Conservation (phyloP, 2,113 vertebrate species). For the Lethenteron camtschaticum region DNA sequence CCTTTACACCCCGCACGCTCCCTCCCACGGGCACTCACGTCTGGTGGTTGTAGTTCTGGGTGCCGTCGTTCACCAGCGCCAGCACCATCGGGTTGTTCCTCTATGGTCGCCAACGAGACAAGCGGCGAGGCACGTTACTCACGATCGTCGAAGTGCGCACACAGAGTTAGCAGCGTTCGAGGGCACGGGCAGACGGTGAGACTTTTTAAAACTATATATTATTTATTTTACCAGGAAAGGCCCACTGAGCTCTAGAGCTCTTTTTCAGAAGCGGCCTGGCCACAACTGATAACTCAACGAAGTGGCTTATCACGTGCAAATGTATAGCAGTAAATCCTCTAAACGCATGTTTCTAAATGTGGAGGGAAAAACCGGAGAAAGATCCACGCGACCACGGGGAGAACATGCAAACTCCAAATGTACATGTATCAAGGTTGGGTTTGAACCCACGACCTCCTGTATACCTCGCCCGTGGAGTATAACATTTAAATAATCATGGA, state of each 20-base stretch:
- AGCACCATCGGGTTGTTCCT: conserved; percentile 85
- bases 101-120: conserved; percentile 23
- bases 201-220: background rate
- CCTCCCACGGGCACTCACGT: conserved; percentile 42
- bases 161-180: background rate
- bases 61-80: conserved; percentile 71
- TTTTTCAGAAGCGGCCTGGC: background rate
- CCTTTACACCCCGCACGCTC: no score
- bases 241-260: background rate
- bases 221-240: background rate
- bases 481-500: no score
- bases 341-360: no score
- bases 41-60: conserved; percentile 69
- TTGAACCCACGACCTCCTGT: no score
- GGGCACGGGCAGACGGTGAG: background rate
- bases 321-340: no score
- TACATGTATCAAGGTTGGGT: no score
- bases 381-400: no score
- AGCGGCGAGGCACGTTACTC: conserved; percentile 8
- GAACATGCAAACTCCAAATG: no score
- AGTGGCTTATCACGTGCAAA: no score
- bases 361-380: no score
- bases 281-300: background rate
- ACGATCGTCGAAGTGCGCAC: background rate
- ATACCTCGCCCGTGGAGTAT: no score